phyloP scores from a whole-genome alignment of 2,888 invertebrate genomes.

The Rhagonycha lutea region DNA sequence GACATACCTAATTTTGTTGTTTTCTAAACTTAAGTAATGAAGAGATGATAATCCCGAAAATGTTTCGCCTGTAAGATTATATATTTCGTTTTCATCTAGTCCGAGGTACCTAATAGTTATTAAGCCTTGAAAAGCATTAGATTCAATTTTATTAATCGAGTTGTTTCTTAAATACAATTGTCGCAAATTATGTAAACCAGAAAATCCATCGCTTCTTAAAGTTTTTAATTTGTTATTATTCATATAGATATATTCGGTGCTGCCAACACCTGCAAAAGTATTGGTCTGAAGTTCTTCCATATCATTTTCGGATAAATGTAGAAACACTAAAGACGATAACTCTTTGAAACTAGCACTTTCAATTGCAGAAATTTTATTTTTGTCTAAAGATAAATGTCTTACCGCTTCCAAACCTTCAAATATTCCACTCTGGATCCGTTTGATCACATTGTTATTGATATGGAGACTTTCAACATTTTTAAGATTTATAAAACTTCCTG shows the following conservation, averaged over 20 bases:
- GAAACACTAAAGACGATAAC: neutral
- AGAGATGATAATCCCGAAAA: neutral
- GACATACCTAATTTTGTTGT: neutral
- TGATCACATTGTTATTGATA: neutral
- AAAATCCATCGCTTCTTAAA: neutral
- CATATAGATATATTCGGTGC: too few relatives aligned
- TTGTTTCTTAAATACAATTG: neutral
- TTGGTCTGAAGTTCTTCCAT: too few relatives aligned
- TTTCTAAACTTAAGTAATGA: neutral
- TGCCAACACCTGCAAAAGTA: too few relatives aligned
- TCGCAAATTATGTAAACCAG: neutral
- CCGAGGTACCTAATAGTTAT: neutral
- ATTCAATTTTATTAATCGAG: neutral
- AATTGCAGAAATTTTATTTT: neutral
- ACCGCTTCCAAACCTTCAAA: neutral
- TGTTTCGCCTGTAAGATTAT: neutral
- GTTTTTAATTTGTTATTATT: neutral
- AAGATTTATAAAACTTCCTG: neutral
- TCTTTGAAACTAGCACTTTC: neutral
- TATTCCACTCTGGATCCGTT: neutral
- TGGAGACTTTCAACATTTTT: neutral
- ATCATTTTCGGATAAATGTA: too few relatives aligned
- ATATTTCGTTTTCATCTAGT: neutral
- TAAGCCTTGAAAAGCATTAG: neutral
- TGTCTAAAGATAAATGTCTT: neutral